Evolutionary conservation across 2,113 vertebrate species (phyloP), one percentile per base, ranked within the genome.

Genomic region (Chloropsis hardwickii): DNA sequence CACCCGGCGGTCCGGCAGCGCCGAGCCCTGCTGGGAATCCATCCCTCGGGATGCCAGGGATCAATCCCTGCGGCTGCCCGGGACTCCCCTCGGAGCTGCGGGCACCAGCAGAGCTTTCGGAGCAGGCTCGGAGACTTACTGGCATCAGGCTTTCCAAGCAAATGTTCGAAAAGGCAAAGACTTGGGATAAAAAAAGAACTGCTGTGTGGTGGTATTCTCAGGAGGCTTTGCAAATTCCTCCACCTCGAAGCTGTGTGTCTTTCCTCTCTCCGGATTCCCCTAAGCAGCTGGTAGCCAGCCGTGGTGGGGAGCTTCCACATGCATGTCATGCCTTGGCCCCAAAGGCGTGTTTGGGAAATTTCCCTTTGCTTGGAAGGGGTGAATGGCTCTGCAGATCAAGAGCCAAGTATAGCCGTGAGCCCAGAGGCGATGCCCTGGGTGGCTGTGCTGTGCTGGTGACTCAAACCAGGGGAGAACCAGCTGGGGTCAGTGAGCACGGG

Each of bases 121-220:
- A 64, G 35, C 4, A 0, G 76, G 57, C 69, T 88, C 2, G 0
- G 74, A 74, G 50, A 9, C 71, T 81, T 25, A 13, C 53, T 39
- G 86, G 92, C 82, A 95, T 88, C 82, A 51, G 69, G 80, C 79
- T 96, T 90, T 57, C 53, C 76, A 61, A 66, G 72, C 64, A 85
- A 95, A 50, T 54, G 84, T 95, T 96, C 65, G 47, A 95, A 91
- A 94, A 91, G 81, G 91, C 86, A 56, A 14, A 95, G 92, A 54
- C 62, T 66, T 5, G 27, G 35, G 91, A 89, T 95, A 94, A 95
- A 96, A 96, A 97, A 94, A 95, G 82, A 95, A 90, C 82, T 56
- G 88, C 88, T 77, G 71, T 60, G 93, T 9, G 69, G 80, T 64
- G 61, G 65, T 93, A 90, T 94, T 93, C 90, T 93, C 93, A 45